These are phyloP conservation scores for Xiphias gladius DNA, from an alignment of 2,113 vertebrate species.

Conservation along the genomic window DNA sequence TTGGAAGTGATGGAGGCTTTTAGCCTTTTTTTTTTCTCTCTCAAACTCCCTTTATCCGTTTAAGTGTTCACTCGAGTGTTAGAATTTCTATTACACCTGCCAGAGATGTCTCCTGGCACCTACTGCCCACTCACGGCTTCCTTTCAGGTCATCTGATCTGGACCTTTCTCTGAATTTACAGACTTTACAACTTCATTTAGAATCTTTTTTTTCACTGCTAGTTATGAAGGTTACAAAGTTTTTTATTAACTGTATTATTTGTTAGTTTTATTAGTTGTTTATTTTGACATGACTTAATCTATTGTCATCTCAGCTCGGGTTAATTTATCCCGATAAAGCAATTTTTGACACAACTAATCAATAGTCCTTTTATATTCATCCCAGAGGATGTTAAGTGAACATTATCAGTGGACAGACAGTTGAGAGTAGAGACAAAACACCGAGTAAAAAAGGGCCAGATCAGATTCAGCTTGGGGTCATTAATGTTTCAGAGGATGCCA, in stretches of 20 bases:
- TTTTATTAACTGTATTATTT: background rate
- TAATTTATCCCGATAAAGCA: background rate
- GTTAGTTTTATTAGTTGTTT: background rate
- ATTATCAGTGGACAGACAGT: slow-evolving; percentile 4
- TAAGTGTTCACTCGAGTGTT: slow-evolving; percentile 78
- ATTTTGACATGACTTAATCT: background rate
- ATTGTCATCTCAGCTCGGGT: background rate
- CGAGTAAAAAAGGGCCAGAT: slow-evolving; percentile 75
- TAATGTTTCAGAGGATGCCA: slow-evolving; percentile 84
- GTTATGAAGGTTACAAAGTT: background rate
- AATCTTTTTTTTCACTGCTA: slow-evolving; percentile 23
- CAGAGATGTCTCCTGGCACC: slow-evolving; percentile 67
- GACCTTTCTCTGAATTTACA: slow-evolving; percentile 38
- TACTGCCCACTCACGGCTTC: slow-evolving; percentile 39
- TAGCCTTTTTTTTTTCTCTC: slow-evolving; percentile 63
- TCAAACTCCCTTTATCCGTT: slow-evolving; percentile 72
- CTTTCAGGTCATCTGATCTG: slow-evolving; percentile 64
- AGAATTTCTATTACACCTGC: slow-evolving; percentile 74
- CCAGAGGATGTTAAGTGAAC: slow-evolving; percentile 2
- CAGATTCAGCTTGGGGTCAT: slow-evolving; percentile 84
- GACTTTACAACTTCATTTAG: slow-evolving; percentile 8
- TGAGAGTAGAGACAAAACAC: slow-evolving; percentile 51
- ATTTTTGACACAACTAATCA: background rate
- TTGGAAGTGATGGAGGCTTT: slow-evolving; percentile 85
- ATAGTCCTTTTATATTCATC: background rate